These are phyloP conservation scores for Euthynnus affinis DNA, from an alignment of 2,797 vertebrate genomes.

Conservation along the genomic window DNA sequence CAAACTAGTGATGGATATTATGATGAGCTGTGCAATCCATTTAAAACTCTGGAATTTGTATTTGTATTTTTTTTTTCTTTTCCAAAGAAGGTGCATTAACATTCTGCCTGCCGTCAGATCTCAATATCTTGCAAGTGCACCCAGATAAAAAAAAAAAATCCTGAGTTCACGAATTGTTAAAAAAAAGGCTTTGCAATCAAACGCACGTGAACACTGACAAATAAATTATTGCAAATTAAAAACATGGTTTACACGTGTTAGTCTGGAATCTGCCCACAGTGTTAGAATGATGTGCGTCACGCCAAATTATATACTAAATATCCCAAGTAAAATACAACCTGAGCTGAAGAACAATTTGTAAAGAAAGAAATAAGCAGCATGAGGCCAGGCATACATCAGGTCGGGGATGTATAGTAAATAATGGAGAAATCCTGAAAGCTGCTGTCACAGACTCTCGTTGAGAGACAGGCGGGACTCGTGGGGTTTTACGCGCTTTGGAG, in stretches of 20 bases:
- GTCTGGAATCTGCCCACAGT: neutral
- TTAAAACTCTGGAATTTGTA: neutral
- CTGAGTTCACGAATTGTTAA: slow-evolving; percentile 5
- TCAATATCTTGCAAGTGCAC: slow-evolving; percentile 21
- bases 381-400: slow-evolving; percentile 54
- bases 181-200: slow-evolving; percentile 13
- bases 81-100: neutral
- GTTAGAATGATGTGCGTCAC: neutral
- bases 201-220: slow-evolving; percentile 9
- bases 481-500: slow-evolving; percentile 72
- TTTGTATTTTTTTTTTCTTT: neutral
- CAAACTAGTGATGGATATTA: slow-evolving; percentile 12
- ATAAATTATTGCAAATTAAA: slow-evolving; percentile 43
- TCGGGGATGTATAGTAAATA: slow-evolving; percentile 59
- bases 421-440: slow-evolving; percentile 71
- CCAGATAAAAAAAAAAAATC: slow-evolving; percentile 12
- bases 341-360: slow-evolving; percentile 6
- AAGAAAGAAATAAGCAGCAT: neutral
- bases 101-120: slow-evolving; percentile 35
- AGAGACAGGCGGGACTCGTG: slow-evolving; percentile 74
- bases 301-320: slow-evolving; percentile 14
- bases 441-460: slow-evolving; percentile 69
- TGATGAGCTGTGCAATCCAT: neutral
- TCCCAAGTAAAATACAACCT: slow-evolving; percentile 6
- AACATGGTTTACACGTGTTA: neutral